Conservation (phyloP, 2,888 invertebrate genomes). For the Epirrhoe alternata region DNA sequence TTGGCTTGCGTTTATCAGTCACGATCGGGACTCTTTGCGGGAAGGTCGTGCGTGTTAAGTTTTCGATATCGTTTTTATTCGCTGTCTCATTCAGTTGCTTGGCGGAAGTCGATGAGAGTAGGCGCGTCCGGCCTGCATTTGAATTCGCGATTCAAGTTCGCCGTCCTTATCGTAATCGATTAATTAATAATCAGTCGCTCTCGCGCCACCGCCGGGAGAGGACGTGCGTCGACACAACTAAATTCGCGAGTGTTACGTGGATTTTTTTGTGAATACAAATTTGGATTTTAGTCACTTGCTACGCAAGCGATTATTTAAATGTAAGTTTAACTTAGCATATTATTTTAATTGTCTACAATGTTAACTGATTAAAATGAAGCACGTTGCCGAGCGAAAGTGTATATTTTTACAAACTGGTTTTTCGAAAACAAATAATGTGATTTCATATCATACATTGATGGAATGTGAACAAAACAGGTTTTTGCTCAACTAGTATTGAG, state of each 20-base stretch:
- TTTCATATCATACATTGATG: conserved; percentile 26
- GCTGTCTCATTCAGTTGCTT: conserved; percentile 42
- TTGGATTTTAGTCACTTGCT: conserved; percentile 37
- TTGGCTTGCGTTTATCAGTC: conserved; percentile 53
- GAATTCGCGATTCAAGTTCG: conserved; percentile 32
- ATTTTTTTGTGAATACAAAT: conserved; percentile 38
- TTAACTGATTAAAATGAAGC: neutral
- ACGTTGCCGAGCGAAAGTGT: conserved; percentile 46
- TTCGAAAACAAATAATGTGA: conserved; percentile 7
- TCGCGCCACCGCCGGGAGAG: conserved; percentile 46
- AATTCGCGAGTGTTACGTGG: conserved; percentile 50
- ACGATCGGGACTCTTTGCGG: conserved; percentile 34
- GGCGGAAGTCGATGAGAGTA: conserved; percentile 39
- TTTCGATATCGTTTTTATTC: conserved; percentile 9
- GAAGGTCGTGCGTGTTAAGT: conserved; percentile 23
- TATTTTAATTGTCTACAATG: neutral
- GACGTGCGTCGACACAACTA: conserved; percentile 46
- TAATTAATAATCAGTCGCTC: conserved; percentile 43
- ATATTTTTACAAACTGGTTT: conserved; percentile 19
- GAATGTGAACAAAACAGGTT: conserved; percentile 22
- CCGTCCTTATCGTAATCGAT: conserved; percentile 21
- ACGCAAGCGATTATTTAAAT: conserved; percentile 31
- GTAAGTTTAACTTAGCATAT: conserved; percentile 30
- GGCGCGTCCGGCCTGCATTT: conserved; percentile 32
- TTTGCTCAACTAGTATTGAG: neutral